Conservation (phyloP, 2,113 vertebrate genomes). For the Herpetotheres cachinnans region DNA sequence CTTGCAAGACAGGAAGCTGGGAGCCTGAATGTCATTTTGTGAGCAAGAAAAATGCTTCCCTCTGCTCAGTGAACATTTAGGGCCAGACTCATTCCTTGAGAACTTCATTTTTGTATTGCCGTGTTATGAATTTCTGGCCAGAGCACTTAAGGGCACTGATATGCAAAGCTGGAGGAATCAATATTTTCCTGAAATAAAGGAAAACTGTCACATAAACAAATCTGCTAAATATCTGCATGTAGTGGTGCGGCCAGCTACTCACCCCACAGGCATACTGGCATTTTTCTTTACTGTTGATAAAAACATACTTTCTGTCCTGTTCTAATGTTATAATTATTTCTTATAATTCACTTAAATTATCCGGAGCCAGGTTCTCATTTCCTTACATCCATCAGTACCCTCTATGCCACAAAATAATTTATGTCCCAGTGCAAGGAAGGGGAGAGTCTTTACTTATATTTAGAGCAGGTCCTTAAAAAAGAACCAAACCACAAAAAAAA, state of each 20-base stretch:
- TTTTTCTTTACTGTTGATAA: not conserved
- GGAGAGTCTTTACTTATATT: not conserved
- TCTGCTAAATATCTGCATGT: not conserved
- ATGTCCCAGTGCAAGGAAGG: not conserved
- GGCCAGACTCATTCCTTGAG: not conserved
- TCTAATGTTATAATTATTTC: not conserved
- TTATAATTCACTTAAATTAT: not conserved
- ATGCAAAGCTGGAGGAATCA: constrained; percentile 49
- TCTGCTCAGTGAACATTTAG: not conserved
- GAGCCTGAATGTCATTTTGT: constrained; percentile 1
- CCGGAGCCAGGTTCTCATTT: not conserved
- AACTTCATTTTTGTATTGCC: constrained; percentile 32
- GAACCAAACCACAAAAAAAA: not conserved
- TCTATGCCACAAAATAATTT: not conserved
- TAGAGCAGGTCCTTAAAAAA: not conserved
- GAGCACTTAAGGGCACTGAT: constrained; percentile 42
- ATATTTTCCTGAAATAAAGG: constrained; percentile 53
- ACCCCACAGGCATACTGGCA: not conserved
- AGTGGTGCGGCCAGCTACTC: not conserved
- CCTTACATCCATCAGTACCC: not conserved
- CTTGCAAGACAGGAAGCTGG: constrained; percentile 26
- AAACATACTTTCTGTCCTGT: not conserved
- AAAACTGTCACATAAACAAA: constrained; percentile 44
- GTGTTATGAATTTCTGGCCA: constrained; percentile 30
- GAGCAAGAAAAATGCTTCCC: constrained; percentile 32